Conservation (phyloP, 1,140 invertebrate genomes). For the Helicoverpa zea region DNA sequence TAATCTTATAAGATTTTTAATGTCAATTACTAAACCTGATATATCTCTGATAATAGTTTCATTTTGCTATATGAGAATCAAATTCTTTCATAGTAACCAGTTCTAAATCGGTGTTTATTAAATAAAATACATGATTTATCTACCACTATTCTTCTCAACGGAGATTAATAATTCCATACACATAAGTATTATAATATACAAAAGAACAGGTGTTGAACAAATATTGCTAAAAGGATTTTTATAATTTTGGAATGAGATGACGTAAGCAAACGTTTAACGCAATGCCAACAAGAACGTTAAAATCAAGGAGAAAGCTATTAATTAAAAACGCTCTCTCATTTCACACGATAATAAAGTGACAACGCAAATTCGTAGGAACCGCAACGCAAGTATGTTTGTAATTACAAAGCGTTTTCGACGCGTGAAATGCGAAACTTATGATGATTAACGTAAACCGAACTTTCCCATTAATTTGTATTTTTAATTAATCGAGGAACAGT, state of each 20-base stretch:
- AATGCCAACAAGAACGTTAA: conserved; percentile 46
- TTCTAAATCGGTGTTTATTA: conserved; percentile 33
- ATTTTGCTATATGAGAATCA: conserved; percentile 28
- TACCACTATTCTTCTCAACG: conserved; percentile 11
- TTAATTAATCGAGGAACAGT: conserved; percentile 71
- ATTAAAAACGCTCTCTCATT: conserved; percentile 72
- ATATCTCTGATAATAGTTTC: conserved; percentile 20
- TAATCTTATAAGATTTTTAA: conserved; percentile 36
- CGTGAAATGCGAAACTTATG: conserved; percentile 67
- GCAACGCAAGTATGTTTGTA: conserved; percentile 62
- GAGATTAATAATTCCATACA: conserved; percentile 39
- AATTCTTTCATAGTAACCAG: conserved; percentile 46
- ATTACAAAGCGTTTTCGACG: conserved; percentile 69
- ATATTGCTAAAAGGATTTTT: conserved; percentile 42
- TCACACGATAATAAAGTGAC: conserved; percentile 70
- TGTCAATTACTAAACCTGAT: conserved; percentile 35
- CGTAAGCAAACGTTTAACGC: conserved; percentile 52
- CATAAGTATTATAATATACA: conserved; percentile 16
- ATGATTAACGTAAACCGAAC: conserved; percentile 61
- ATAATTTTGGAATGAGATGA: conserved; percentile 29
- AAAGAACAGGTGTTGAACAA: conserved; percentile 41
- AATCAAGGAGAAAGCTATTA: conserved; percentile 72
- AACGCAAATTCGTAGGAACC: conserved; percentile 69
- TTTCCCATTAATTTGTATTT: conserved; percentile 75
- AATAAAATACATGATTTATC: conserved; percentile 43